Conservation (phyloP, 1,140 invertebrate species). For the Dermatophagoides farinae region DNA sequence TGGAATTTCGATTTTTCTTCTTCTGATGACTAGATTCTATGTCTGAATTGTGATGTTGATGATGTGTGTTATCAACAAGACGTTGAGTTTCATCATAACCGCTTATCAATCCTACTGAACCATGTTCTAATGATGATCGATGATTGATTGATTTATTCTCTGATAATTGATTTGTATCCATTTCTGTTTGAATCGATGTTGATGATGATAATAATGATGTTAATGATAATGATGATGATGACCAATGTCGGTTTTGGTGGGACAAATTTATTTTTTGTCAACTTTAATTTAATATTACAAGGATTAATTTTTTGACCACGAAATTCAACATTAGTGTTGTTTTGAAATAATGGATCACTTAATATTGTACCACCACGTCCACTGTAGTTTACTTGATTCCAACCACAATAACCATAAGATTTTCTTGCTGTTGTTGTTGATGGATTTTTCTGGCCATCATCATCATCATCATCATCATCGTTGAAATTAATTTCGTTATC, state of each 20-base stretch:
- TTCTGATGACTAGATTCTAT: neutral
- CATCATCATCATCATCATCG: too few relatives aligned
- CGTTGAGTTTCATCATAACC: conserved; percentile 1
- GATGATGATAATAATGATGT: neutral
- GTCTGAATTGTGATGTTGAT: neutral
- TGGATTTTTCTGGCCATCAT: too few relatives aligned
- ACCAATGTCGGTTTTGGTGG: conserved; percentile 53
- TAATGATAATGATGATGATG: conserved; percentile 34
- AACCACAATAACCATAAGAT: too few relatives aligned
- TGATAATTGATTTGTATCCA: neutral
- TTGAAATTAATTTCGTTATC: too few relatives aligned
- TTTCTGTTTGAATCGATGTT: neutral
- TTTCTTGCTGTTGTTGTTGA: too few relatives aligned
- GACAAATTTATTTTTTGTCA: neutral
- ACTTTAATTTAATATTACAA: too few relatives aligned
- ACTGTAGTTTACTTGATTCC: too few relatives aligned
- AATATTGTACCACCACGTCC: neutral
- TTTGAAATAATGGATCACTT: neutral
- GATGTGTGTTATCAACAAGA: neutral
- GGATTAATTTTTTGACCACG: neutral
- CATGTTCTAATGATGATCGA: neutral
- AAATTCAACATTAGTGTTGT: neutral
- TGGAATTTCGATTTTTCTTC: neutral
- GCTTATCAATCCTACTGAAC: neutral
- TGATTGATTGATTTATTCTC: neutral